Conservation (phyloP, 2,797 vertebrate genomes). For the Balearica regulorum region DNA sequence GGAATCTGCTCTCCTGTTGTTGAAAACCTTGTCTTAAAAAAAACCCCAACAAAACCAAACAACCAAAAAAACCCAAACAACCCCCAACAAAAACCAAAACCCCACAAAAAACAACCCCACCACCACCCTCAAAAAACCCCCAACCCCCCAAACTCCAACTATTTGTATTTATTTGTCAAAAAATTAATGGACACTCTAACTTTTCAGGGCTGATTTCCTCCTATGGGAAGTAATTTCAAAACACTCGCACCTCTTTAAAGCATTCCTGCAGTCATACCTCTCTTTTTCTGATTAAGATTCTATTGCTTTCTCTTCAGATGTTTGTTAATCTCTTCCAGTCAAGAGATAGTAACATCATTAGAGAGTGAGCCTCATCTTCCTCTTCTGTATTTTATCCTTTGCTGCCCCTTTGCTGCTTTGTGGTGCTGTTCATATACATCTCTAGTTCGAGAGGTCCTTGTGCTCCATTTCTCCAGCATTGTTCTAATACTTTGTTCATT, state of each 20-base stretch:
- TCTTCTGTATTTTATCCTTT: not conserved
- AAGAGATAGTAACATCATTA: not conserved
- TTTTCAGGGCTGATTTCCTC: not conserved
- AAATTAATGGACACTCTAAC: too few species aligned
- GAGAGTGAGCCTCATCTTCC: not conserved
- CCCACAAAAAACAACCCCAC: too few species aligned
- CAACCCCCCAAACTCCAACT: too few species aligned
- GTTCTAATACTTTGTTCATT: not conserved
- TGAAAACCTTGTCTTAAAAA: not conserved
- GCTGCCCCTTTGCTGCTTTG: not conserved
- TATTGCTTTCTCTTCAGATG: not conserved
- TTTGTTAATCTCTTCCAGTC: not conserved
- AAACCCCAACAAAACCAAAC: too few species aligned
- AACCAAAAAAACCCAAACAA: too few species aligned
- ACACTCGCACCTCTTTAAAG: not conserved
- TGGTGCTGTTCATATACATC: not conserved
- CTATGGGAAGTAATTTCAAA: not conserved
- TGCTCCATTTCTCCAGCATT: not conserved
- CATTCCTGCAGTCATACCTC: not conserved
- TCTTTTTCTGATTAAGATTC: not conserved
- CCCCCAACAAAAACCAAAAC: too few species aligned
- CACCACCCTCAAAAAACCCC: too few species aligned
- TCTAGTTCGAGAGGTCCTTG: not conserved
- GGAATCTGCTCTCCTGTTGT: not conserved
- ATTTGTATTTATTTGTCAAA: not conserved